Evolutionary conservation across 2,113 vertebrate species (phyloP).

Genomic region (Dolichotis patagonum): DNA sequence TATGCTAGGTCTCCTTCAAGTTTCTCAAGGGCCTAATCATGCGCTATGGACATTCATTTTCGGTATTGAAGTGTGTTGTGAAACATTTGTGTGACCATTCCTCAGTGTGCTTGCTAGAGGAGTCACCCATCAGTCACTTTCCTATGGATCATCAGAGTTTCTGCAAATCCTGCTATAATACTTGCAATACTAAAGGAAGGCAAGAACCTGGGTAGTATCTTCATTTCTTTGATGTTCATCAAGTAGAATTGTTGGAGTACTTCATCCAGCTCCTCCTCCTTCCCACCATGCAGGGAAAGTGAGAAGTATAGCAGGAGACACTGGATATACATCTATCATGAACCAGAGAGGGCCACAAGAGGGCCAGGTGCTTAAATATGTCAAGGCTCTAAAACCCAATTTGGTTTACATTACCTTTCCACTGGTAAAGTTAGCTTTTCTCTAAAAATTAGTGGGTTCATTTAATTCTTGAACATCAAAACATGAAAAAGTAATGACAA

Average conservation of each 20-base stretch:
- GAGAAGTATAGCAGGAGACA: background rate
- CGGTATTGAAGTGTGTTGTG: background rate
- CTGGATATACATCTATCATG: background rate
- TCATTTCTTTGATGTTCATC: background rate
- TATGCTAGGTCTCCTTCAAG: background rate
- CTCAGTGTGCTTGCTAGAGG: background rate
- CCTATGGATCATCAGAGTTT: background rate
- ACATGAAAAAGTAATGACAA: background rate
- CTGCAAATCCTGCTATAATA: background rate
- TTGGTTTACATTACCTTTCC: conserved; percentile 31
- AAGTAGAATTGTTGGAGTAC: background rate
- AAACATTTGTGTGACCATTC: background rate
- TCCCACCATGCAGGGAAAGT: background rate
- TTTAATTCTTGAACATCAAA: conserved; percentile 22
- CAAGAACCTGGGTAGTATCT: background rate
- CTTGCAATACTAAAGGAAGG: background rate
- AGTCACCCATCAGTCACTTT: background rate
- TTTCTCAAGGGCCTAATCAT: background rate
- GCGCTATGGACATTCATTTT: background rate
- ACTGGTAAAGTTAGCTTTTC: background rate
- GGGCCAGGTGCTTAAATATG: conserved; percentile 34
- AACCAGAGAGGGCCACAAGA: background rate
- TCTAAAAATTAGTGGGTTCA: background rate
- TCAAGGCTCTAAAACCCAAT: background rate
- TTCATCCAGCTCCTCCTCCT: background rate